Base-by-base conservation (phyloP, 2,888 invertebrate species). In the Horisme vitalbata region DNA sequence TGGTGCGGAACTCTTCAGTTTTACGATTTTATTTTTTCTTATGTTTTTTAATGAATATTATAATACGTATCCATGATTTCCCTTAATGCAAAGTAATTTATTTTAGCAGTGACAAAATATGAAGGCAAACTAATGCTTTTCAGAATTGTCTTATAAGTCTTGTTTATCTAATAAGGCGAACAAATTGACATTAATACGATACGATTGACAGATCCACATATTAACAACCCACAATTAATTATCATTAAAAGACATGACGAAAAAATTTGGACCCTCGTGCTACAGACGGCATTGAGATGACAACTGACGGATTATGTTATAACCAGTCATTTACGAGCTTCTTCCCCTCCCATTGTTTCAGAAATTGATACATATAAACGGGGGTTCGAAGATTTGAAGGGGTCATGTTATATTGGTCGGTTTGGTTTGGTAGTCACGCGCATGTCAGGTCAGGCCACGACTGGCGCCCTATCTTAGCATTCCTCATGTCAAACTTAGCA, bases 231-330 rank as follows among this genome's bases (percentile, higher is more conserved):
- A 75, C 83, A 80, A 86, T 85, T 84, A 85, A 83, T 85, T 79
- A 83, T 81, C 76, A 82, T 82, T 84, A 83, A 72, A 63, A 77
- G 64, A 76, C 67, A 68, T 57, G 69, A 63, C 71, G 77, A 83
- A 84, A 81, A 79, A 77, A 75, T 71, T 72, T 63, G 74, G 76
- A 80, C 81, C 71, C 68, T 84, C 87, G 87, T 87, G 87, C 68
- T 69, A 70, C 64, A 78, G 72, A 72, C 79, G 86, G 85, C 88
- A 88, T 87, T 88, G 88, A 88, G 84, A 86, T 72, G 85, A 87
- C 87, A 87, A 79, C 79, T 67, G 71, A 65, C 77, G 82, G 77
- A 84, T 86, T 82, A 79, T 72, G 67, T 68, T 65, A 63, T 73
- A 69, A 68, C 83, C 79, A 80, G 14, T 50, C 9, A 56, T 55